Percentiles rank a stretch among this genome's conserved stretches.
Conservation (phyloP, 2,113 vertebrate genomes). For the Pseudolaguvia tuberculata region DNA sequence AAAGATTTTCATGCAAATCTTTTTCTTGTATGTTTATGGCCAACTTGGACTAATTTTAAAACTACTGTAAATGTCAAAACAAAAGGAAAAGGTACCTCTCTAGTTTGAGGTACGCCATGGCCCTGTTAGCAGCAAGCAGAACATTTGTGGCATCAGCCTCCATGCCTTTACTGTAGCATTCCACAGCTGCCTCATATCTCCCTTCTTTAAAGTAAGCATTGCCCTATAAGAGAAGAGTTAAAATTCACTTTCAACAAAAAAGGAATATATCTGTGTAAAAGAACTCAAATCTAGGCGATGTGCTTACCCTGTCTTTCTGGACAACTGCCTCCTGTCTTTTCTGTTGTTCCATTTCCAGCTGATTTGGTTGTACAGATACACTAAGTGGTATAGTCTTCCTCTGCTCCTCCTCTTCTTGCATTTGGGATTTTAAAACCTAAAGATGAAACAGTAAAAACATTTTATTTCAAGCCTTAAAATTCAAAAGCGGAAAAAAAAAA, state of each 20-base stretch:
- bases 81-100: conserved; percentile 32
- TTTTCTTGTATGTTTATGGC: not conserved
- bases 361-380: conserved; percentile 57
- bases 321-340: conserved; percentile 81
- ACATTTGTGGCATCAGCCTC: conserved; percentile 83
- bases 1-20: not conserved
- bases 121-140: conserved; percentile 91
- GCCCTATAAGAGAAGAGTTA: conserved; percentile 67
- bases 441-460: not conserved
- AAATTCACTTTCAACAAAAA: not conserved
- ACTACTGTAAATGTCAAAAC: not conserved
- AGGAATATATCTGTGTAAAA: too few relatives aligned
- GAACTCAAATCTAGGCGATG: not conserved
- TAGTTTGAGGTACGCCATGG: conserved; percentile 91
- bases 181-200: conserved; percentile 84
- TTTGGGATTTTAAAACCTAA: conserved; percentile 44
- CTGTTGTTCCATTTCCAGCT: conserved; percentile 66
- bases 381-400: conserved; percentile 43
- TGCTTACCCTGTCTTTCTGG: conserved; percentile 85
- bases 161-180: conserved; percentile 86
- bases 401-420: conserved; percentile 39
- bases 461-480: too few relatives aligned
- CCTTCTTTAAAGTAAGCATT: conserved; percentile 96
- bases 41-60: not conserved
- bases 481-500: not conserved